A percentile compares a stretch with the other conserved stretches of the same genome.
Evolutionary conservation across 2,797 vertebrate genomes (phyloP).

Genomic region (Microchirus variegatus): DNA sequence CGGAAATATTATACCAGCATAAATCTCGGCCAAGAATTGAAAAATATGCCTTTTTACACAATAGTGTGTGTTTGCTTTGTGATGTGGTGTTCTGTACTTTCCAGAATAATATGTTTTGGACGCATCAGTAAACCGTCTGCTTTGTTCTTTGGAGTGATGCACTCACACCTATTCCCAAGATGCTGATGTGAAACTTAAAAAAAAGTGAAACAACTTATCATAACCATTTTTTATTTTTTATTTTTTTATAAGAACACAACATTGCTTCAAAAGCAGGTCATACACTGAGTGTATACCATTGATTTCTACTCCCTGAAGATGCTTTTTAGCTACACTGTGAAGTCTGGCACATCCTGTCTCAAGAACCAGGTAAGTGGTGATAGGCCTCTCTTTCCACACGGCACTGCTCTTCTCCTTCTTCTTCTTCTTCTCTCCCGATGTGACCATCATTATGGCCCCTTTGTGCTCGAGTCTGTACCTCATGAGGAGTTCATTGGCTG

Average conservation of each 20-base stretch:
- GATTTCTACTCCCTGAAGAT: slow-evolving; percentile 56
- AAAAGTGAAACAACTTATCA: slow-evolving; percentile 1
- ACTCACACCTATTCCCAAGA: slow-evolving; percentile 33
- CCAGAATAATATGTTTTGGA: slow-evolving; percentile 21
- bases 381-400: slow-evolving; percentile 26
- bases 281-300: slow-evolving; percentile 42
- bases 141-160: slow-evolving; percentile 39
- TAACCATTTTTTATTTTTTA: too few relatives aligned
- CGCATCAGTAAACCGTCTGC: slow-evolving; percentile 36
- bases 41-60: slow-evolving; percentile 15
- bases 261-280: slow-evolving; percentile 51
- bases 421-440: slow-evolving; percentile 7
- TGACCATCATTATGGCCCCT: slow-evolving; percentile 37
- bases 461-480: slow-evolving; percentile 35
- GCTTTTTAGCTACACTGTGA: slow-evolving; percentile 30
- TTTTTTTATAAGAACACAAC: slow-evolving; percentile 22
- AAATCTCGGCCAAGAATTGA: too few relatives aligned
- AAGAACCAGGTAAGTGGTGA: slow-evolving; percentile 35
- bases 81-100: slow-evolving; percentile 25
- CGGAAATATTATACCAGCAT: too few relatives aligned
- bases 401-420: slow-evolving; percentile 11
- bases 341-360: slow-evolving; percentile 35
- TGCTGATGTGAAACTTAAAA: slow-evolving; percentile 25
- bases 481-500: slow-evolving; percentile 48
- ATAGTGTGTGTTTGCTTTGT: slow-evolving; percentile 20